A percentile compares a stretch with the other conserved stretches of the same genome.
Conservation (phyloP, 2,797 vertebrate genomes). For the Champsocephalus gunnari region DNA sequence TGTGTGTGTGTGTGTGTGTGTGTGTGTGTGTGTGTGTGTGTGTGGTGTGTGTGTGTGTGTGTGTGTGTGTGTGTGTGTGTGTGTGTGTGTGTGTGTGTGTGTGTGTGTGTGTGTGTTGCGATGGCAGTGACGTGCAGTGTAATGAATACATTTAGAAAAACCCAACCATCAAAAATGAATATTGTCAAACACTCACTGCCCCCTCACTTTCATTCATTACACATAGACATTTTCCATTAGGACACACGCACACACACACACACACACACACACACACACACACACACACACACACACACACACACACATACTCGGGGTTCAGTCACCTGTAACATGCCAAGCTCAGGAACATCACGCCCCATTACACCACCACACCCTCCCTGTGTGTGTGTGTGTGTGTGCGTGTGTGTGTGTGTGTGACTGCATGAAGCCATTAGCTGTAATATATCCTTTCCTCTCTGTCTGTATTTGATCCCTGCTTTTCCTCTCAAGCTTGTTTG, state of each 20-base stretch:
- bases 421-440: constrained; percentile 78
- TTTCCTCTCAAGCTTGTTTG: constrained; percentile 52
- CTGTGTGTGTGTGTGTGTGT: neutral
- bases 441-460: constrained; percentile 81
- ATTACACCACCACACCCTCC: constrained; percentile 73
- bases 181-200: neutral
- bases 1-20: neutral
- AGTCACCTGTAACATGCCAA: constrained; percentile 78
- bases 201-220: constrained; percentile 11
- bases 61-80: constrained; percentile 3
- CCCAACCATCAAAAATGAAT: neutral
- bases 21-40: neutral
- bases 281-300: constrained; percentile 21
- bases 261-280: constrained; percentile 30
- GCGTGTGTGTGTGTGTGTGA: constrained; percentile 56
- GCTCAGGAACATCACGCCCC: constrained; percentile 75
- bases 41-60: constrained; percentile 29
- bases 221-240: constrained; percentile 26
- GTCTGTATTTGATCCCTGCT: constrained; percentile 72
- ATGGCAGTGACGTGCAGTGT: neutral
- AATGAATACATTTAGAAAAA: constrained; percentile 10
- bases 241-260: constrained; percentile 31
- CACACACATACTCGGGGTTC: constrained; percentile 52
- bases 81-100: constrained; percentile 20
- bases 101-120: neutral